Evolutionary conservation across 2,113 vertebrate species (phyloP), one percentile per base, ranked within the genome.

Genomic region (Colossoma macropomum): DNA sequence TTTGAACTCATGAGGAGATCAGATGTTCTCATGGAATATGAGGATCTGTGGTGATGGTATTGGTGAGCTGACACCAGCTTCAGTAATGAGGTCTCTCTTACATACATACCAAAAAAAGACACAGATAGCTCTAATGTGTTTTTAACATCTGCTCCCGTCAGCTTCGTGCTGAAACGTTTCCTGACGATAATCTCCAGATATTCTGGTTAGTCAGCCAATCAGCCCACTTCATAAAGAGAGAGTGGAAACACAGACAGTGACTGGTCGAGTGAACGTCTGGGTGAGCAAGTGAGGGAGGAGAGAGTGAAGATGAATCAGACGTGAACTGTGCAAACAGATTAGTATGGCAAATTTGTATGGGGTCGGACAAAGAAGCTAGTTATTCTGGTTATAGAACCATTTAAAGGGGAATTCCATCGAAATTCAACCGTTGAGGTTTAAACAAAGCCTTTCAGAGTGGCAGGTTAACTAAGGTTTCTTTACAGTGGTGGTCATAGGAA

Each of bases 201-300:
- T 62, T 50, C 68, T n/a, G 25, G 69, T 73, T 73, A 28, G 54
- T 72, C 80, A 28, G 16, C 62, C 21, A 25, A 54, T 38, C 74
- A n/a, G 4, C 19, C 68, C 41, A 25, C 23, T n/a, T 2, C 38
- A 38, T 30, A 25, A 60, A 34, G 3, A 38, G 28, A 75, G 8
- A 75, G 66, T 12, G 16, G 8, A n/a, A 34, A 32, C 73, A 59
- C 28, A 45, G 30, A 38, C 19, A 21, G 10, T 21, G 52, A 75
- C 13, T 19, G 50, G 56, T 27, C 16, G 9, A 32, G 25, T 23
- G 27, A 28, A 17, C 15, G 68, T 48, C 50, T 19, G 19, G 28
- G 52, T 54, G 17, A 75, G 19, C 6, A 12, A 21, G 28, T 23
- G 50, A 23, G 52, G 30, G 30, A 52, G 1, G 21, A 69, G 77